Evolutionary conservation across 1,140 invertebrate species (phyloP).

Genomic region (Drosophila busckii): DNA sequence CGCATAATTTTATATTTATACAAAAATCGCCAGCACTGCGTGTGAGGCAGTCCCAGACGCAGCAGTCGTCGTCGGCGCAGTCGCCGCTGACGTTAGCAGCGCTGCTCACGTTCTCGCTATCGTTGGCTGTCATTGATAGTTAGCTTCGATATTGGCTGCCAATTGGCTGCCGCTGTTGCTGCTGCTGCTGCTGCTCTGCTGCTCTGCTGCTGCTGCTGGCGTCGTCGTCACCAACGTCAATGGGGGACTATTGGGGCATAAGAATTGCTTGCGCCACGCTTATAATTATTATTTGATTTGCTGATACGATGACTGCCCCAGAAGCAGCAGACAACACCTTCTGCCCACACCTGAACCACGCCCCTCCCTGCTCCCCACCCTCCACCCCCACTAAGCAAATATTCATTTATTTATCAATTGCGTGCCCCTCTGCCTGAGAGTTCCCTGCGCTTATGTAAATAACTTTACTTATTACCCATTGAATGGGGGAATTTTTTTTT

Average conservation of each 20-base stretch:
- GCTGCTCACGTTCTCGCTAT: background rate
- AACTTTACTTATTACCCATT: conserved; percentile 36
- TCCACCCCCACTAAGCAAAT: background rate
- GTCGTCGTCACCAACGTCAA: conserved; percentile 38
- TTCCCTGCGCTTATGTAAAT: too few species aligned
- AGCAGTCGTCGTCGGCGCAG: conserved; percentile 4
- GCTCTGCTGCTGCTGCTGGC: background rate
- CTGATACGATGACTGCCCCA: conserved; percentile 29
- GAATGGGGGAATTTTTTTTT: background rate
- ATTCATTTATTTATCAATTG: conserved; percentile 25
- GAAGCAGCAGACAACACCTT: background rate
- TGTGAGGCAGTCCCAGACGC: conserved; percentile 46
- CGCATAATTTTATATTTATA: conserved; percentile 76
- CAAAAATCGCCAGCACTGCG: conserved; percentile 50
- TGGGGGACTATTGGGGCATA: conserved; percentile 36
- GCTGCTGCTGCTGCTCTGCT: background rate
- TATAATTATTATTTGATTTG: conserved; percentile 65
- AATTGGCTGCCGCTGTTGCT: conserved; percentile 3
- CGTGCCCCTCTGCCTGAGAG: conserved; percentile 13
- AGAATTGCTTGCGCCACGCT: conserved; percentile 43
- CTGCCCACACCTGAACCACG: too few species aligned
- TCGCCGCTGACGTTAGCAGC: background rate
- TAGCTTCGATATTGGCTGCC: conserved; percentile 1
- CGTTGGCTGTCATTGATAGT: conserved; percentile 17
- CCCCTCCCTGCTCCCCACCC: background rate